Conservation (phyloP, 1,140 invertebrate genomes). For the Delia radicum region DNA sequence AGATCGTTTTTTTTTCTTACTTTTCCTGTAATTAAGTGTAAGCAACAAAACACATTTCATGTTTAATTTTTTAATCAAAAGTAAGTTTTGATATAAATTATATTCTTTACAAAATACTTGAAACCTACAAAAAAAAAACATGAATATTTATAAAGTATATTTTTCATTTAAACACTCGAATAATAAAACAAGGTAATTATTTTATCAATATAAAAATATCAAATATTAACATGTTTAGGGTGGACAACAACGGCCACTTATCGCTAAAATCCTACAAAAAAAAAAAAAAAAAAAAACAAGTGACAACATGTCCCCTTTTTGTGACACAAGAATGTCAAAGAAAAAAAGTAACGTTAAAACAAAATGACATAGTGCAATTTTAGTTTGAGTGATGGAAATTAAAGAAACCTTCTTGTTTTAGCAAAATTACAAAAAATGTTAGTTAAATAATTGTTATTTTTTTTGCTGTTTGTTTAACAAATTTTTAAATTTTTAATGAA, state of each 20-base stretch:
- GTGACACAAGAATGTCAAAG: background rate
- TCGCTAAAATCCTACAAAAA: background rate
- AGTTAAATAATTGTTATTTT: background rate
- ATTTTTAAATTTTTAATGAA: background rate
- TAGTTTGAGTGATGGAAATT: background rate
- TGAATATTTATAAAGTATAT: background rate
- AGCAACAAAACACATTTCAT: no score
- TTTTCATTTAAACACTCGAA: background rate
- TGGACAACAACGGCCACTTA: background rate
- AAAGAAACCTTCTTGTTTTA: no score
- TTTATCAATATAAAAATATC: constrained; percentile 4
- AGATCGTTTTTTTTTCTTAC: no score
- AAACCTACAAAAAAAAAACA: background rate
- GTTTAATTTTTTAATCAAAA: no score
- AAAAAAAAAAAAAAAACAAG: background rate
- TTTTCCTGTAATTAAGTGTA: no score
- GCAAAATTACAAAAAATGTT: background rate
- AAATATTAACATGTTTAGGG: constrained; percentile 1
- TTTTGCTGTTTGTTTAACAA: background rate
- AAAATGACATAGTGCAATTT: background rate
- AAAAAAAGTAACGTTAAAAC: background rate
- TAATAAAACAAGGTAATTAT: background rate
- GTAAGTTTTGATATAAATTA: no score
- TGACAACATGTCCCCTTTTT: background rate
- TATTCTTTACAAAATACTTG: background rate